Evolutionary conservation across 2,113 vertebrate genomes (phyloP).

Genomic region (Prietella phreatophila): DNA sequence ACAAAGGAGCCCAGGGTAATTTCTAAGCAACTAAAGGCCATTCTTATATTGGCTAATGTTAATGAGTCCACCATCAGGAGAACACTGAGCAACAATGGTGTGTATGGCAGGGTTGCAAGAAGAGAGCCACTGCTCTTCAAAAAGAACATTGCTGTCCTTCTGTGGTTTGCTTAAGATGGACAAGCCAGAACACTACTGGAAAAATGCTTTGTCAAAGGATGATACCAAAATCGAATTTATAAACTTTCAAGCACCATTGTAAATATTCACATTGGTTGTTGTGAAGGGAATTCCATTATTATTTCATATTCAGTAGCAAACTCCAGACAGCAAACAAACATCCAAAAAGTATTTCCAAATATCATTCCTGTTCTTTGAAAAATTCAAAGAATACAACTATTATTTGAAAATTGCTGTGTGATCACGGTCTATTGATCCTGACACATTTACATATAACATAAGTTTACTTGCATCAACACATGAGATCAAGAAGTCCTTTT

Average conservation of each 20-base stretch:
- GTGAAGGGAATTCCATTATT: not conserved
- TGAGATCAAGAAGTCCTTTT: not conserved
- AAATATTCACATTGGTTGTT: not conserved
- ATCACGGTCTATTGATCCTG: not conserved
- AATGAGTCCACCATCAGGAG: too few relatives aligned
- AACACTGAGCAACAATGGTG: too few relatives aligned
- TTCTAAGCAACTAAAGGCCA: too few relatives aligned
- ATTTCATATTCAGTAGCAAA: not conserved
- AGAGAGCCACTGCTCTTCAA: too few relatives aligned
- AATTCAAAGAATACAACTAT: not conserved
- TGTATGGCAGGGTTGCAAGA: too few relatives aligned
- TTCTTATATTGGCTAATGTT: too few relatives aligned
- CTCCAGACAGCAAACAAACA: not conserved
- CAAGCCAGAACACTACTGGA: too few relatives aligned
- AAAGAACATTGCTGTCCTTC: too few relatives aligned
- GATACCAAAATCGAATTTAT: too few relatives aligned
- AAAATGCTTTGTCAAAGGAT: too few relatives aligned
- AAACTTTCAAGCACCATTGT: not conserved
- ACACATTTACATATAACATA: not conserved
- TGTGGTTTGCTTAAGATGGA: too few relatives aligned
- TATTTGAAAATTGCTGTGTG: not conserved
- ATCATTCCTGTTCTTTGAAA: not conserved
- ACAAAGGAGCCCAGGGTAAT: too few relatives aligned
- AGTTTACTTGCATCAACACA: not conserved
- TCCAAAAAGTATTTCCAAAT: not conserved